Conservation (phyloP, 1,140 invertebrate genomes). For the Pseudoatta argentina region DNA sequence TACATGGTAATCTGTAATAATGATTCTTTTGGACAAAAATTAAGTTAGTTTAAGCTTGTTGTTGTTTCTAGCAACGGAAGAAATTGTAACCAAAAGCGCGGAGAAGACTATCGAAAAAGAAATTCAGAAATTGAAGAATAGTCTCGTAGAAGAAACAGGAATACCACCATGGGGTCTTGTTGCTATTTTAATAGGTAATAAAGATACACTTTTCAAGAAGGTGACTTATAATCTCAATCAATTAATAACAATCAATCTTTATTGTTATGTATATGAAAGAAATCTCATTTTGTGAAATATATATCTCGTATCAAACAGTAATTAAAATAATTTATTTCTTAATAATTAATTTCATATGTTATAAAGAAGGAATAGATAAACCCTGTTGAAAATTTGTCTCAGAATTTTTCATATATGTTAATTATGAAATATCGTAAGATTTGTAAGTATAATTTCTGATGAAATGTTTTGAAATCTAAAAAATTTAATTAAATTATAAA, state of each 20-base stretch:
- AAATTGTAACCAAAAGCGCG: slow-evolving; percentile 68
- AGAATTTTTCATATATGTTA: too few relatives aligned
- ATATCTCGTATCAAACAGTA: not conserved
- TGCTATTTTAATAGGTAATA: slow-evolving; percentile 90
- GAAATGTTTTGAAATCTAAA: too few relatives aligned
- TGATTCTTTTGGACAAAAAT: not conserved
- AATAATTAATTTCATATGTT: not conserved
- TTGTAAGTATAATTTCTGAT: too few relatives aligned
- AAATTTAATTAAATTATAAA: too few relatives aligned
- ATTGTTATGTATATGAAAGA: not conserved
- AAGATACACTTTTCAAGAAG: slow-evolving; percentile 39
- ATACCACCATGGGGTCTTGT: slow-evolving; percentile 91
- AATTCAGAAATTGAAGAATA: slow-evolving; percentile 85
- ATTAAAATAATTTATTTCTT: not conserved
- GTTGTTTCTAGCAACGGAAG: slow-evolving; percentile 65
- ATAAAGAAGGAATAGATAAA: not conserved
- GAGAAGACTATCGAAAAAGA: slow-evolving; percentile 79
- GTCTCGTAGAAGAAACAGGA: slow-evolving; percentile 88
- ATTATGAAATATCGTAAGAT: too few relatives aligned
- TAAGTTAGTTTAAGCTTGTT: slow-evolving; percentile 6
- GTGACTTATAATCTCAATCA: not conserved
- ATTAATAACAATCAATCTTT: slow-evolving; percentile 21
- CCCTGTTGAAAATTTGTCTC: too few relatives aligned
- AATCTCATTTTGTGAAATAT: not conserved
- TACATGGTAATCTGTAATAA: not conserved